Base-by-base conservation (phyloP, 2,113 vertebrate species). In the Nothobranchius furzeri region DNA sequence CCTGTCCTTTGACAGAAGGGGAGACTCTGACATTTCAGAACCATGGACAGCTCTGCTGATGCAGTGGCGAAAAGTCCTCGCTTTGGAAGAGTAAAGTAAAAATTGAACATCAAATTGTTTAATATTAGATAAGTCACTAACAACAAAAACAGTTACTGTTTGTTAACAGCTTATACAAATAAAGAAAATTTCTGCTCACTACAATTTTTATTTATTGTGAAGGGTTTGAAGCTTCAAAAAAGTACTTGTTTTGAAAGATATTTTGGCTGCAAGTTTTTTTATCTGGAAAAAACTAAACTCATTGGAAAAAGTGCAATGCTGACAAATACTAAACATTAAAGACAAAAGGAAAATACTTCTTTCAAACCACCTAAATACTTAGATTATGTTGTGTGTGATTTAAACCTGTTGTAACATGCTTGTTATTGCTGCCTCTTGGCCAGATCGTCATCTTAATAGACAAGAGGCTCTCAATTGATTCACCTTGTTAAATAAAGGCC, bases 1-100 rank as follows among this genome's bases (percentile, higher is more conserved):
- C 69, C 56, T 45, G 50, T 60, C 60, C 53, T 58, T 45, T 12
- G 25, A 68, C 48, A 52, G 30, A 71, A 49, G 66, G 14, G 4
- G 36, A 52, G 48, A 48, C 0, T 8, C 20, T 55, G 36, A 25
- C 0, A 20, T 45, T 84, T 81, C 76, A 90, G 76, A 0, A 82
- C 85, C 78, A 78, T 9, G 73, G 84, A 87, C 68, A 85, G 84
- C 12, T 84, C 83, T 25, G 15, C 30, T 30, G 50, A 12, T 30
- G 30, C 30, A 3, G 30, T 3, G 25, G 0, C 1, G 6, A 7
- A 24, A 20, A 40, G 17, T 8, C 46, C 17, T 20, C 9, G n/a
- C n/a, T 20, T 50, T 50, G 7, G 3, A 50, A 50, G 17, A 12
- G 5, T n/a, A 50, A 50, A 50, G 48, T 50, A 9, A 50, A 50